Evolutionary conservation across 2,888 invertebrate genomes (phyloP).

Genomic region (Andrena flavipes): DNA sequence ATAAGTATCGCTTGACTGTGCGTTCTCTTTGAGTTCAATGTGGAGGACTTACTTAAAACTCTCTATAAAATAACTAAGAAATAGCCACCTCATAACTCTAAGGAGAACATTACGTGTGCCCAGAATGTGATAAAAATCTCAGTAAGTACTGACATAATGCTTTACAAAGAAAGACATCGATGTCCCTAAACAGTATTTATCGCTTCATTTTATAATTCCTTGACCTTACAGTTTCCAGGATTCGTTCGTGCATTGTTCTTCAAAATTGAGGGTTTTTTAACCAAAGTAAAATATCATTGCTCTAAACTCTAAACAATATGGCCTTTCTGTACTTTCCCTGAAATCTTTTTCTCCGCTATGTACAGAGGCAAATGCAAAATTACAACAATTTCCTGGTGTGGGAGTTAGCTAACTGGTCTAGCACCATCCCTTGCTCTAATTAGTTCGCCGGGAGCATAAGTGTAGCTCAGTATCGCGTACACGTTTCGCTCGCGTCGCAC

Average conservation of each 20-base stretch:
- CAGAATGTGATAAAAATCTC: too few species aligned
- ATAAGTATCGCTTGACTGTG: background rate
- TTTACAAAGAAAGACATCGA: too few species aligned
- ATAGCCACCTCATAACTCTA: too few species aligned
- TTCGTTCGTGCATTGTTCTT: too few species aligned
- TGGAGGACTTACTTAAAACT: too few species aligned
- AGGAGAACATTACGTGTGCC: too few species aligned
- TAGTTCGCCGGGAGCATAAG: constrained; percentile 72
- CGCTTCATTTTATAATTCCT: too few species aligned
- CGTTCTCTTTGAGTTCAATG: too few species aligned
- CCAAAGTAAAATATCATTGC: background rate
- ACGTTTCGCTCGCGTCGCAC: constrained; percentile 51
- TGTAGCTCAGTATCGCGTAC: constrained; percentile 64
- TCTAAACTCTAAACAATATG: background rate
- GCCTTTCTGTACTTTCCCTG: background rate
- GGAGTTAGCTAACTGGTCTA: constrained; percentile 20
- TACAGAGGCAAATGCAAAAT: constrained; percentile 18
- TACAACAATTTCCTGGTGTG: constrained; percentile 27
- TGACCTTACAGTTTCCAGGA: too few species aligned
- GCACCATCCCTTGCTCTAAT: constrained; percentile 64
- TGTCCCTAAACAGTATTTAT: too few species aligned
- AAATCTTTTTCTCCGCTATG: background rate
- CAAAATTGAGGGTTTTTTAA: background rate
- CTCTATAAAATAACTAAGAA: too few species aligned
- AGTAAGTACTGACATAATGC: too few species aligned